Conservation (phyloP, 2,797 vertebrate species). For the Cyclopterus lumpus region DNA sequence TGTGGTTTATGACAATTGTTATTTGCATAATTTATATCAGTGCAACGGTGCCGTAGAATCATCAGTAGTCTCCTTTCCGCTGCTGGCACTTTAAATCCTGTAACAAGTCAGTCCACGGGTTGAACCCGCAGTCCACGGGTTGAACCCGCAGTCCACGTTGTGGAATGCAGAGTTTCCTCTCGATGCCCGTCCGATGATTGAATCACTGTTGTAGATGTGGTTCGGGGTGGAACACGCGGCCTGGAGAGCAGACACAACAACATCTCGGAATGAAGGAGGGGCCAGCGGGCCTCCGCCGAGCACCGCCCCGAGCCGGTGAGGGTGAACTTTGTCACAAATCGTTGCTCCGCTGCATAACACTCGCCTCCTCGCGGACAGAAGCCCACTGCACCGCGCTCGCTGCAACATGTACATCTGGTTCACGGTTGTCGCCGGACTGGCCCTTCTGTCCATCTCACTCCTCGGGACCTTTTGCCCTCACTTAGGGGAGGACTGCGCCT, state of each 20-base stretch:
- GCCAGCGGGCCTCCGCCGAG: not conserved
- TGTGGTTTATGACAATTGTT: not conserved
- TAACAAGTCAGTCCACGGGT: too few relatives aligned
- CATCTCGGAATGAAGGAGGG: slow-evolving; percentile 53
- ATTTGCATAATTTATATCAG: not conserved
- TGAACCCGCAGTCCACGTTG: not conserved
- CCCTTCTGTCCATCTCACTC: slow-evolving; percentile 45
- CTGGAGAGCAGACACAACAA: slow-evolving; percentile 49
- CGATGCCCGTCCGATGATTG: not conserved
- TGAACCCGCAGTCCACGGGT: too few relatives aligned
- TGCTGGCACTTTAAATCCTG: not conserved
- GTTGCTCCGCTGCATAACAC: not conserved
- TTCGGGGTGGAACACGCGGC: too few relatives aligned
- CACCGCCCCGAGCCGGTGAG: slow-evolving; percentile 37
- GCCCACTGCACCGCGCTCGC: not conserved
- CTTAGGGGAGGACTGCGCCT: slow-evolving; percentile 64
- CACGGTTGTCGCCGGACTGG: slow-evolving; percentile 68
- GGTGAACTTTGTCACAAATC: slow-evolving; percentile 73
- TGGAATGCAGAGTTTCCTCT: not conserved
- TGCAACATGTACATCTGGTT: slow-evolving; percentile 73
- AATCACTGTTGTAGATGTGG: not conserved
- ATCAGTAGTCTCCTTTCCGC: not conserved
- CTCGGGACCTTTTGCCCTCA: slow-evolving; percentile 65
- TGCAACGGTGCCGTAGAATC: too few relatives aligned
- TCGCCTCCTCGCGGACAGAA: not conserved